These are phyloP conservation scores for Sebastes taczanowskii DNA, from an alignment of 2,797 vertebrate species.

Conservation along the genomic window DNA sequence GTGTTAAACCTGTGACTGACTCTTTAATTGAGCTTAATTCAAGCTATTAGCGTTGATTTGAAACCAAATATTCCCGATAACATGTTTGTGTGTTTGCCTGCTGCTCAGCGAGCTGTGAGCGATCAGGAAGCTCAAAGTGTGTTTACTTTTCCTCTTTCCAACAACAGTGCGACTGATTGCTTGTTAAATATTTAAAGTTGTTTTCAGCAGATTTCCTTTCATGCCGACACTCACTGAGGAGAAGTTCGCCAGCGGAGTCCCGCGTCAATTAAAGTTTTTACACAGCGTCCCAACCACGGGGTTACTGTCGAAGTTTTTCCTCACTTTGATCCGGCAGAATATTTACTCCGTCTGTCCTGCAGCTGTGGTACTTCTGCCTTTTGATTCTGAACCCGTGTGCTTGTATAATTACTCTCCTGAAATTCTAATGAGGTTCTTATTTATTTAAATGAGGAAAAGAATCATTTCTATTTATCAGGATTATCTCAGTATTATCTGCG, in stretches of 20 bases:
- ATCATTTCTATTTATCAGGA: neutral
- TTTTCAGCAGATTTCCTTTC: slow-evolving; percentile 50
- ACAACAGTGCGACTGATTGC: neutral
- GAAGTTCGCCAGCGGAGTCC: neutral
- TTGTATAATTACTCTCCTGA: neutral
- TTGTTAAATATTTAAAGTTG: slow-evolving; percentile 63
- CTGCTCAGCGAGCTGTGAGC: slow-evolving; percentile 3
- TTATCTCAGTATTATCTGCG: neutral
- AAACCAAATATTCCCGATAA: neutral
- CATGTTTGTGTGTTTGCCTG: neutral
- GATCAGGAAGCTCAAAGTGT: slow-evolving; percentile 14
- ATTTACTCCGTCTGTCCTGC: slow-evolving; percentile 24
- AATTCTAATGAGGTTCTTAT: neutral
- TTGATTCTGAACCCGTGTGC: neutral
- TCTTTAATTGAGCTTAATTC: neutral
- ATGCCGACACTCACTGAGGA: slow-evolving; percentile 9
- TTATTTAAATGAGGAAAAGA: neutral
- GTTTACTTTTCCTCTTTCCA: slow-evolving; percentile 30
- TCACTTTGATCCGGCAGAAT: slow-evolving; percentile 33
- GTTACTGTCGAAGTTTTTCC: neutral
- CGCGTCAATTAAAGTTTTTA: slow-evolving; percentile 37
- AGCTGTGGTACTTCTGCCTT: neutral
- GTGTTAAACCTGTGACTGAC: neutral
- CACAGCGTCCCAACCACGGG: neutral
- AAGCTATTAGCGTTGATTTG: neutral